Base-by-base conservation (phyloP, 1,140 invertebrate genomes). In the Drosophila dunni region DNA sequence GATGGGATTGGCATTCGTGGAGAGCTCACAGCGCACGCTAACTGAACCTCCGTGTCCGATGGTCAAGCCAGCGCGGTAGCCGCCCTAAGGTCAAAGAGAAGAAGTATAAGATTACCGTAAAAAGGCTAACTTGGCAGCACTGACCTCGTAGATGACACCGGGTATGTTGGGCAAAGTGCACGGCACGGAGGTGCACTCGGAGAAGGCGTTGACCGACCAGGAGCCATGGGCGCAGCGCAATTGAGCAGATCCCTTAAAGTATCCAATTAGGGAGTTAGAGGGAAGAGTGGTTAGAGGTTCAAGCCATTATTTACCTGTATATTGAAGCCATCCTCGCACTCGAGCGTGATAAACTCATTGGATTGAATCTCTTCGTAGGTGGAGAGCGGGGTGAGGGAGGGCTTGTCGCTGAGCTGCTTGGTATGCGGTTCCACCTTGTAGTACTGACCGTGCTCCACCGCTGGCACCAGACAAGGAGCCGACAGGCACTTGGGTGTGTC, bases 221-320 rank as follows among this genome's bases (percentile, higher is more conserved):
- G 96, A 95, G 9, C 96, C 96, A 78, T 96, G 95, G 93, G 95
- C 96, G 81, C 96, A 97, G 29, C 94, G 93, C 11, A 97, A 92
- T 79, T 95, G 95, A 9, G 94, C 95, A 0, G 95, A 94, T 1
- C 96, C 96, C 78, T 92, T n/a, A 10, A 50, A 33, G 7, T 34
- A 0, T 8, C 17, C 11, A n/a, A 13, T 17, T 0, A 5, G 2
- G 2, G 24, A 29, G 40, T 6, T 13, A 7, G n/a, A 10, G 40
- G 5, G 4, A 13, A 13, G 6, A 42, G 11, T n/a, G n/a, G 40
- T 42, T 5, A 42, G 40, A 6, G n/a, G 3, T 4, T 5, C 0
- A 42, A 13, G 11, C 5, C n/a, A 1, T 7, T n/a, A 13, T 42
- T 10, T 13, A 92, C 91, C 72, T 92, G 91, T 56, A 91, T 81